A percentile compares a stretch with the other conserved stretches of the same genome.
Conservation (phyloP, 1,140 invertebrate genomes). For the Trichomalopsis sarcophagae region DNA sequence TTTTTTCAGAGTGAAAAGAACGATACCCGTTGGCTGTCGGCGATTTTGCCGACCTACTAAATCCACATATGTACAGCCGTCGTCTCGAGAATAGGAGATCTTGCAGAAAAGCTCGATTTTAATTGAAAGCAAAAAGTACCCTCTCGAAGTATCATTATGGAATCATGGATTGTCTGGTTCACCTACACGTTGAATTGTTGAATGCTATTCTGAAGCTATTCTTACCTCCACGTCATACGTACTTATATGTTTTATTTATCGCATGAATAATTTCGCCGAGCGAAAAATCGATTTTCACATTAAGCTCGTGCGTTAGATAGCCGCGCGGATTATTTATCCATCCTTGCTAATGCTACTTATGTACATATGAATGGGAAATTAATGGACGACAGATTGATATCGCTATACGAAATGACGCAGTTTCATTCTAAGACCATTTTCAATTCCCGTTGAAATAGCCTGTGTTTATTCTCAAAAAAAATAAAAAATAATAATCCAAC, state of each 20-base stretch:
- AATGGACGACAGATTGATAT: too few species aligned
- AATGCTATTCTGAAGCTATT: not conserved
- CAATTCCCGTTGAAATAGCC: too few species aligned
- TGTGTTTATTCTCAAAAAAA: too few species aligned
- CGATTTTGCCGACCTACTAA: slow-evolving; percentile 5
- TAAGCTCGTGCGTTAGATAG: not conserved
- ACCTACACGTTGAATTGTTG: too few species aligned
- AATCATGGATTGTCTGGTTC: too few species aligned
- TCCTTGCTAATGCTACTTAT: too few species aligned
- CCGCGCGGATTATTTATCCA: not conserved
- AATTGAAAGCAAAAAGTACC: not conserved
- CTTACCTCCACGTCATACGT: not conserved
- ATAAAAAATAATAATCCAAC: too few species aligned
- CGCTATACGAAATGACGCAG: too few species aligned
- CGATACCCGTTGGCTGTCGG: not conserved
- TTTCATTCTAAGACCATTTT: too few species aligned
- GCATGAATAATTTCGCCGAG: not conserved
- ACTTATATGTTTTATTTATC: not conserved
- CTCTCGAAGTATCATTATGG: not conserved
- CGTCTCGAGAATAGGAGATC: not conserved
- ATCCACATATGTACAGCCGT: not conserved
- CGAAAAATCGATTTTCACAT: not conserved
- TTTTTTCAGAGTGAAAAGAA: not conserved
- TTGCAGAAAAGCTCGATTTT: not conserved
- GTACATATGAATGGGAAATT: too few species aligned